phyloP scores from a whole-genome alignment of 2,888 invertebrate genomes.

The Endomychus coccineus region DNA sequence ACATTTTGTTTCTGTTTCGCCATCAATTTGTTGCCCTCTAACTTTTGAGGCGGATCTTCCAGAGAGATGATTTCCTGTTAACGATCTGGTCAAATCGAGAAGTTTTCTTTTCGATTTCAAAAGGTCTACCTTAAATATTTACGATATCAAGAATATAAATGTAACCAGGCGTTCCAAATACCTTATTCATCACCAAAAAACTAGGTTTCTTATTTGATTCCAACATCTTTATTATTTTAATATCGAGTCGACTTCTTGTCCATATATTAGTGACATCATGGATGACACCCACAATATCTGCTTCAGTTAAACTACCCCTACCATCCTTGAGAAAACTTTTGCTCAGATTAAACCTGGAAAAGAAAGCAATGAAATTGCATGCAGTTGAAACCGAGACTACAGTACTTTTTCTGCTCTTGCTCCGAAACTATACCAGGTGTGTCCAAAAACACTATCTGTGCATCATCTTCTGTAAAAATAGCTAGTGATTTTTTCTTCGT shows the following conservation, averaged over 20 bases:
- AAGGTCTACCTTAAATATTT: constrained; percentile 62
- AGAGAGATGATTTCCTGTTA: constrained; percentile 53
- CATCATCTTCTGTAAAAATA: constrained; percentile 63
- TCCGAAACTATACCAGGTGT: constrained; percentile 83
- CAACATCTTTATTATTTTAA: constrained; percentile 62
- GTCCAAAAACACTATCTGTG: constrained; percentile 87
- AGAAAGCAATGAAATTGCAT: constrained; percentile 41
- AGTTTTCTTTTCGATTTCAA: constrained; percentile 65
- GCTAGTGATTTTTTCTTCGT: constrained; percentile 69
- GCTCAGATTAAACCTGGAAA: constrained; percentile 50
- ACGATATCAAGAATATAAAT: neutral
- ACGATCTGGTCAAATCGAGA: constrained; percentile 59
- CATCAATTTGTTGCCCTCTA: constrained; percentile 21
- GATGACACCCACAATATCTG: constrained; percentile 77
- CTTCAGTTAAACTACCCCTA: constrained; percentile 55
- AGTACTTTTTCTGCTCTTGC: constrained; percentile 62
- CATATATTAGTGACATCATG: constrained; percentile 74
- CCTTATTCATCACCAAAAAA: constrained; percentile 86
- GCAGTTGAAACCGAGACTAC: no score
- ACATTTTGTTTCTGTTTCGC: constrained; percentile 36
- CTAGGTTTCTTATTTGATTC: constrained; percentile 55
- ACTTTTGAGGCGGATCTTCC: constrained; percentile 32
- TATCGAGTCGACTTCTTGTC: constrained; percentile 60
- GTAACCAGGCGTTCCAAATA: constrained; percentile 33
- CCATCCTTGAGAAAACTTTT: constrained; percentile 54